These are phyloP conservation scores for Callospermophilus lateralis DNA, from an alignment of 2,113 vertebrate species.

Conservation along the genomic window DNA sequence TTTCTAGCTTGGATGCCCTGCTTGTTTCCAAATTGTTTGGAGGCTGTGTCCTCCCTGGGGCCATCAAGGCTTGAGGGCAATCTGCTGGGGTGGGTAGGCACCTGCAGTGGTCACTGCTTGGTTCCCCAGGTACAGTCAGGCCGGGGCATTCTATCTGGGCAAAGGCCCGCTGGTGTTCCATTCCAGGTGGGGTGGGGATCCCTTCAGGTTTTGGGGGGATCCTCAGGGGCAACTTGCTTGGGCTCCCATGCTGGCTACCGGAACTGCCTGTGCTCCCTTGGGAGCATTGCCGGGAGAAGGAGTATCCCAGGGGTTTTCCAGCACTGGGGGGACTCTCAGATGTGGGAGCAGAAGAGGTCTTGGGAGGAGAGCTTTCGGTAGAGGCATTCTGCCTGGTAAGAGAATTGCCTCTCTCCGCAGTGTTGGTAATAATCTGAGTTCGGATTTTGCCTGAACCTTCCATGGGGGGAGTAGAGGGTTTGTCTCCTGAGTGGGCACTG, in stretches of 20 bases:
- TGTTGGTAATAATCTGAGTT: constrained; percentile 97
- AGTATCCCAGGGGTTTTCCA: constrained; percentile 69
- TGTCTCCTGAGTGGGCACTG: constrained; percentile 92
- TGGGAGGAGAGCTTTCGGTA: constrained; percentile 89
- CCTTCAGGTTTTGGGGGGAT: constrained; percentile 84
- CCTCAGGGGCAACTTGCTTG: constrained; percentile 88
- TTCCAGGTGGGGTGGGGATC: constrained; percentile 75
- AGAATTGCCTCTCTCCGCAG: constrained; percentile 93
- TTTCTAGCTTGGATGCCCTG: constrained; percentile 83
- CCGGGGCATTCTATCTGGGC: constrained; percentile 83
- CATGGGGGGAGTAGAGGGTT: constrained; percentile 82
- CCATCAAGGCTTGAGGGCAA: constrained; percentile 75
- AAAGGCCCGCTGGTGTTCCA: constrained; percentile 74
- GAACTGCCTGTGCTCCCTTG: constrained; percentile 86
- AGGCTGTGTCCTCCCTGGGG: constrained; percentile 68
- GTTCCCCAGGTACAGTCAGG: constrained; percentile 77
- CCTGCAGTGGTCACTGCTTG: constrained; percentile 80
- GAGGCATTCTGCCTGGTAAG: constrained; percentile 91
- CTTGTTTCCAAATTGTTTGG: constrained; percentile 83
- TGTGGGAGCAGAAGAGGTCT: constrained; percentile 41
- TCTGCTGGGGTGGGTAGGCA: constrained; percentile 74
- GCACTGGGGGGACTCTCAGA: constrained; percentile 82
- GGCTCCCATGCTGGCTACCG: constrained; percentile 86
- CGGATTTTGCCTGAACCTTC: constrained; percentile 91
- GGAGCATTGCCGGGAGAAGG: constrained; percentile 85